Evolutionary conservation across 2,113 vertebrate species (phyloP).

Genomic region (western clawed frog (Xenopus tropicalis)): UCB_Xtro_10.0 CM004448.2:47463001-47463500

Average conservation of each 20-base stretch:
- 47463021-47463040: conserved; percentile 62
- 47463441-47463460: conserved; percentile 75
- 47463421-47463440: conserved; percentile 73
- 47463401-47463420: conserved; percentile 58
- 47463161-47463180: conserved; percentile 86
- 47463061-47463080: conserved; percentile 60
- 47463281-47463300: conserved; percentile 81
- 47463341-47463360: conserved; percentile 74
- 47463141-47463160: conserved; percentile 86
- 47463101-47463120: conserved; percentile 75
- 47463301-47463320: conserved; percentile 87
- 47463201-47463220: conserved; percentile 89
- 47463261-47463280: conserved; percentile 82
- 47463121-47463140: conserved; percentile 81
- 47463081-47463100: conserved; percentile 69
- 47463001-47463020: conserved; percentile 62
- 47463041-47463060: conserved; percentile 52
- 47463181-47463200: conserved; percentile 91
- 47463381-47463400: conserved; percentile 76
- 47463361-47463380: conserved; percentile 78
- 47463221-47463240: conserved; percentile 87
- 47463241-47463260: conserved; percentile 84
- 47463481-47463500: conserved; percentile 88
- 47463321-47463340: conserved; percentile 81
- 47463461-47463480: conserved; percentile 94